Base-by-base conservation (phyloP, 1,140 invertebrate genomes). In the Ceratina calcarata region DNA sequence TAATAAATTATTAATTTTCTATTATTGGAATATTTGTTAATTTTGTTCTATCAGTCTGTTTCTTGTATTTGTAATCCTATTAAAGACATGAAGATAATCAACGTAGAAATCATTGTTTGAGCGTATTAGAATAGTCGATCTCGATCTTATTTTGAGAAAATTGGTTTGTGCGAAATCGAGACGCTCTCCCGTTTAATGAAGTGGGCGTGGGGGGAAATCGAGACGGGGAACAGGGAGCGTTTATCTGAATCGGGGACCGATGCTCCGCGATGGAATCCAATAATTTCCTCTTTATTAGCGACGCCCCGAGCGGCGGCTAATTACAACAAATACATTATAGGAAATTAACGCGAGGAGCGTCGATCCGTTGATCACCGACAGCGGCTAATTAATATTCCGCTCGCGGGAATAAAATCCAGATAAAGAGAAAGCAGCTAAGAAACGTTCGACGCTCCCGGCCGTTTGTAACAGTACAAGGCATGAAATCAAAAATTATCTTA, bases 201-300 rank as follows among this genome's bases (percentile, higher is more conserved):
- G 37, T 45, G 8, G 37, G 37, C 37, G 37, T 45, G 8, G 37
- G 37, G 37, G 6, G 37, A n/a, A 45, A 76, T 58, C 60, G 74
- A 61, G 69, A 66, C 65, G 74, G 37, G 68, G 37, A 8, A 3
- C 55, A 45, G 20, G 15, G 53, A 77, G 22, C 55, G 65, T 77
- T 77, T 69, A 77, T 77, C 27, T 20, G 65, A 69, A 69, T 77
- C 66, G 74, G 37, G 37, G 37, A 16, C 37, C 53, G 32, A n/a
- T n/a, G n/a, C n/a, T n/a, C n/a, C n/a, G n/a, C n/a, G n/a, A 61
- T 55, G 65, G 65, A 77, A 77, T 69, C 55, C 74, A 77, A 69
- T 77, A 69, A 77, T 69, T 77, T 61, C 45, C 74, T 77, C 65
- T 77, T 77, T 69, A 77, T 77, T 77, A 69, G 65, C 65, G 37